These are phyloP conservation scores for Mactra quadrangularis DNA, from an alignment of 1,140 invertebrate species.

Conservation along the genomic window DNA sequence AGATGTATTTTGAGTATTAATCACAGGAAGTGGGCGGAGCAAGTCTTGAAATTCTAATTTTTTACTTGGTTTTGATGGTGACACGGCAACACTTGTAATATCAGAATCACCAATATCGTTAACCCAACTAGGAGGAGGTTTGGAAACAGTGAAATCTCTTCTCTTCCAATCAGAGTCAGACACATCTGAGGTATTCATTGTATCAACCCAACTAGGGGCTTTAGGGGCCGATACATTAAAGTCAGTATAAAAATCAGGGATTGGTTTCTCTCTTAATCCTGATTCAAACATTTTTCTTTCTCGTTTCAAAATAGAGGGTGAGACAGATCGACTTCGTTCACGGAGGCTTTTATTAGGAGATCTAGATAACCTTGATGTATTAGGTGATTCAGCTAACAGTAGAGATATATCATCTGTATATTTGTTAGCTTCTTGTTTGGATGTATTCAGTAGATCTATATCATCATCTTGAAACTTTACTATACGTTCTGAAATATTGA, in stretches of 20 bases:
- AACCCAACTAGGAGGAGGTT: conserved; percentile 56
- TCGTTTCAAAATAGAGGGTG: conserved; percentile 55
- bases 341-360: conserved; percentile 41
- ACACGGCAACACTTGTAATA: conserved; percentile 54
- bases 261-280: conserved; percentile 46
- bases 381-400: conserved; percentile 39
- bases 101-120: conserved; percentile 59
- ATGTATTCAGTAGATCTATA: neutral
- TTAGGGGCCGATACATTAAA: conserved; percentile 45
- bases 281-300: conserved; percentile 60
- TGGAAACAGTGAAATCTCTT: conserved; percentile 48
- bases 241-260: conserved; percentile 54
- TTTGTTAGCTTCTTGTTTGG: conserved; percentile 4
- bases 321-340: conserved; percentile 59
- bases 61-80: conserved; percentile 35
- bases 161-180: conserved; percentile 56
- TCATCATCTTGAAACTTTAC: conserved; percentile 54
- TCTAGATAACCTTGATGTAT: conserved; percentile 21
- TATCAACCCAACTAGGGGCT: conserved; percentile 58
- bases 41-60: conserved; percentile 52
- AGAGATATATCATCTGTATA: conserved; percentile 56
- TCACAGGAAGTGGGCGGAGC: conserved; percentile 55
- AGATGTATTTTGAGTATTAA: conserved; percentile 53
- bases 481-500: conserved; percentile 23
- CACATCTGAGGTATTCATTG: conserved; percentile 50